Evolutionary conservation across 2,888 invertebrate species (phyloP).

Genomic region (Acleris sparsana): DNA sequence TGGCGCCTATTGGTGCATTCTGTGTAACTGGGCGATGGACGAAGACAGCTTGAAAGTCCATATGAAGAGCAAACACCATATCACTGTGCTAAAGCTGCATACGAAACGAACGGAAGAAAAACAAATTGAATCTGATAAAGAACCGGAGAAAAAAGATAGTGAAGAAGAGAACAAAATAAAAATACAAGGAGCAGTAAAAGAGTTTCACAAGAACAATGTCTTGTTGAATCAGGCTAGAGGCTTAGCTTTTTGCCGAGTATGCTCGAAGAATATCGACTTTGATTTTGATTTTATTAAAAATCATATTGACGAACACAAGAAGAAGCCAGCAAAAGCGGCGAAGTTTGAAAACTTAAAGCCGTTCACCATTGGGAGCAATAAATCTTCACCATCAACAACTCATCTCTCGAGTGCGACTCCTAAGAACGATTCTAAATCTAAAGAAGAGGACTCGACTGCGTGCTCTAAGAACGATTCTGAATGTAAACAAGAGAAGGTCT

Average conservation of each 20-base stretch:
- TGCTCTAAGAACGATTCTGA: too few relatives aligned
- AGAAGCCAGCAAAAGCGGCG: conserved; percentile 35
- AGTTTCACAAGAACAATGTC: conserved; percentile 49
- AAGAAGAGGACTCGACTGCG: neutral
- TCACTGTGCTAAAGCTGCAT: conserved; percentile 46
- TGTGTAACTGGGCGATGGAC: conserved; percentile 46
- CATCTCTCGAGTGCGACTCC: conserved; percentile 12
- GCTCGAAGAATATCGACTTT: conserved; percentile 42
- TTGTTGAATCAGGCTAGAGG: conserved; percentile 46
- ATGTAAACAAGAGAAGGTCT: too few relatives aligned
- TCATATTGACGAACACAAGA: conserved; percentile 48
- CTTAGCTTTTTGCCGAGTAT: conserved; percentile 49
- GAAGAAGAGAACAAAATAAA: conserved; percentile 36
- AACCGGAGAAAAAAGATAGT: neutral
- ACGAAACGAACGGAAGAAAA: conserved; percentile 37
- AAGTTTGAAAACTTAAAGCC: conserved; percentile 9
- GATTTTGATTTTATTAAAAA: conserved; percentile 42
- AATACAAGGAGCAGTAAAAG: conserved; percentile 42
- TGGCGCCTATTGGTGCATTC: conserved; percentile 43
- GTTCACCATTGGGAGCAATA: conserved; percentile 6
- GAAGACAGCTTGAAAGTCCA: conserved; percentile 29
- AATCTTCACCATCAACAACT: conserved; percentile 3
- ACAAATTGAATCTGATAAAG: conserved; percentile 9
- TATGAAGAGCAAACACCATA: conserved; percentile 44
- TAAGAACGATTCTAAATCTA: conserved; percentile 12